These are phyloP conservation scores for Halisarca cf. caerulea DNA, from an alignment of 37 sponge, comb jelly and placozoan species.

Conservation along the genomic window DNA sequence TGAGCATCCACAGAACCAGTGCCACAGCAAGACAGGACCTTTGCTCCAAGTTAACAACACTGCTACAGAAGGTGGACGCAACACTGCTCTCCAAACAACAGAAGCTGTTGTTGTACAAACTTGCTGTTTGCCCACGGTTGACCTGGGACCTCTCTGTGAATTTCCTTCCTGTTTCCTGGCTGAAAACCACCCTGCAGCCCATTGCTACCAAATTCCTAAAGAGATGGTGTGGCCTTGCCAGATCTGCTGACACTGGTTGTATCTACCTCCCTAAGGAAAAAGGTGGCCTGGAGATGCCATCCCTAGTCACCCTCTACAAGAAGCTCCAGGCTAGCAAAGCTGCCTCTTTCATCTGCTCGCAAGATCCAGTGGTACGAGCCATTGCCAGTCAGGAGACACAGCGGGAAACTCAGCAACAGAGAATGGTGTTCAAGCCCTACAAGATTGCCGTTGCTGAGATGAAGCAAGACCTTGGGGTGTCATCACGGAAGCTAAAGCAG, in stretches of 20 bases:
- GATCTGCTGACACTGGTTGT: neutral
- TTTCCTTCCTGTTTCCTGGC: slow-evolving; percentile 22
- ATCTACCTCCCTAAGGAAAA: neutral
- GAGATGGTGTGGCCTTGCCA: no score
- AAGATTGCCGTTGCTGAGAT: no score
- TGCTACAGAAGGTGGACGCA: neutral
- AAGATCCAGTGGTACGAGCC: no score
- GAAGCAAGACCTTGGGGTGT: no score
- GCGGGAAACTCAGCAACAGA: no score
- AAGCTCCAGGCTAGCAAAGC: no score
- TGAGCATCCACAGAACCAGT: neutral
- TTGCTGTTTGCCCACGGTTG: slow-evolving; percentile 28
- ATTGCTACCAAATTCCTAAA: slow-evolving; percentile 28
- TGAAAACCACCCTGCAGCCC: slow-evolving; percentile 21
- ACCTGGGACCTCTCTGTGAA: slow-evolving; percentile 22
- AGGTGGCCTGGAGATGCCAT: no score
- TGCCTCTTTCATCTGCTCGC: no score
- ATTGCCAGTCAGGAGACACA: no score
- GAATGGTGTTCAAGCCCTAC: no score
- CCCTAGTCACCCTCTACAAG: no score
- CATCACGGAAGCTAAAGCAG: no score
- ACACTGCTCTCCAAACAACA: neutral
- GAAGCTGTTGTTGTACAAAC: slow-evolving; percentile 18
- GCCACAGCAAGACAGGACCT: neutral
- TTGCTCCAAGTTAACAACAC: neutral